Evolutionary conservation across 2,113 vertebrate species (phyloP).

Genomic region (Callaeas wilsoni): DNA sequence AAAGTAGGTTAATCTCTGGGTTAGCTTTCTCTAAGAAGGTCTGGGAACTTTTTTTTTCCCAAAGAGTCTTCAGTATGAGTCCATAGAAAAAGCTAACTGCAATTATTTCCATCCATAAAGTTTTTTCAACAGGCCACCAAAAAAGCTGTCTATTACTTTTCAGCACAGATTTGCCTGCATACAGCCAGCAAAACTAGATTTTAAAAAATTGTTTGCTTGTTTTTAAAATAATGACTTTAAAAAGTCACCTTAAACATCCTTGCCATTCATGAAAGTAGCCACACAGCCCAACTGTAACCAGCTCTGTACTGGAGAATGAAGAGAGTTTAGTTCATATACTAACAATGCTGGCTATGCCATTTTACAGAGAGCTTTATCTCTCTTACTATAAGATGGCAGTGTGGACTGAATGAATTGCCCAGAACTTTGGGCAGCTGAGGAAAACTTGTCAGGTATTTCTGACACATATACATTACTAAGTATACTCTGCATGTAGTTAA

Average conservation of each 20-base stretch:
- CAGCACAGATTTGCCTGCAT: neutral
- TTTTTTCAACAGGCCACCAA: neutral
- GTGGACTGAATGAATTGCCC: neutral
- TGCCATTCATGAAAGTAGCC: neutral
- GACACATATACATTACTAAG: neutral
- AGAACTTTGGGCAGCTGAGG: neutral
- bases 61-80: neutral
- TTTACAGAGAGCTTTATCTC: neutral
- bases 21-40: neutral
- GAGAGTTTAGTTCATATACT: neutral
- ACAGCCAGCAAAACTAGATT: neutral
- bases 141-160: neutral
- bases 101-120: neutral
- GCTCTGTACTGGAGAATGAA: neutral
- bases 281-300: neutral
- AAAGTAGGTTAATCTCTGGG: neutral
- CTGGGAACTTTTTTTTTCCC: neutral
- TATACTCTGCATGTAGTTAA: neutral
- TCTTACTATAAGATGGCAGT: neutral
- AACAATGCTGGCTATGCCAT: neutral
- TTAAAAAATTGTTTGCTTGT: fast-evolving
- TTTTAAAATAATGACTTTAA: neutral
- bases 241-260: neutral
- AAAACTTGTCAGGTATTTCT: neutral
- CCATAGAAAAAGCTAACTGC: neutral